Evolutionary conservation across 1,140 invertebrate genomes (phyloP), one percentile per base, ranked within the genome.

Genomic region (Nasonia giraulti): DNA sequence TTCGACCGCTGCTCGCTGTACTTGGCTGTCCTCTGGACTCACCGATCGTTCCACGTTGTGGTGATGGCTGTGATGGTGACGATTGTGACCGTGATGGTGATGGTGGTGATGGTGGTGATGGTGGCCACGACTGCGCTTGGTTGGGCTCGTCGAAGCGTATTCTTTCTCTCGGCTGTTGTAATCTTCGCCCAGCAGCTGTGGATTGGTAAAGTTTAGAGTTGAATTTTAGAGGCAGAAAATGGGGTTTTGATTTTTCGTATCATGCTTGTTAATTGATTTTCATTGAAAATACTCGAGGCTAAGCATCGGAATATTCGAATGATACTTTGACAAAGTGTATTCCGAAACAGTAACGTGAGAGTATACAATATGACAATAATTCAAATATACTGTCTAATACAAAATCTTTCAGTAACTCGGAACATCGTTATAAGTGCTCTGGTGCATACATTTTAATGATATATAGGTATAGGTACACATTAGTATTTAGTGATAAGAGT

Each of bases 131-230:
- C 69, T 62, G 6, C 84, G 86, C n/a, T 85, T 84, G 20, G 69
- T n/a, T 6, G 81, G 73, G 0, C 84, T 82, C 12, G 87, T 82
- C 12, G 86, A 91, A 0, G 85, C 81, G n/a, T 91, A 90, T 33
- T 91, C 89, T n/a, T 87, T 90, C 27, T 90, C 90, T 1, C 85
- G 87, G 68, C 86, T 90, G 84, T 89, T 91, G 86, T 91, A 91
- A 81, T 93, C 92, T 44, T 92, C 92, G 6, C 92, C 92, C 4
- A 93, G 88, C 5, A 93, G 44, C 92, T 93, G 86, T 71, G 91
- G 90, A 82, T 77, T 20, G 20, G 20, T n/a, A 20, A 62, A 2
- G 17, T 62, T n/a, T 0, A 17, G 55, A 20, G 17, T 62, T 62
- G 17, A n/a, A 62, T 62, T 62, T n/a, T 62, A 17, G 17, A 62